phyloP scores from a whole-genome alignment of 2,797 vertebrate genomes.

The Champsocephalus esox region DNA sequence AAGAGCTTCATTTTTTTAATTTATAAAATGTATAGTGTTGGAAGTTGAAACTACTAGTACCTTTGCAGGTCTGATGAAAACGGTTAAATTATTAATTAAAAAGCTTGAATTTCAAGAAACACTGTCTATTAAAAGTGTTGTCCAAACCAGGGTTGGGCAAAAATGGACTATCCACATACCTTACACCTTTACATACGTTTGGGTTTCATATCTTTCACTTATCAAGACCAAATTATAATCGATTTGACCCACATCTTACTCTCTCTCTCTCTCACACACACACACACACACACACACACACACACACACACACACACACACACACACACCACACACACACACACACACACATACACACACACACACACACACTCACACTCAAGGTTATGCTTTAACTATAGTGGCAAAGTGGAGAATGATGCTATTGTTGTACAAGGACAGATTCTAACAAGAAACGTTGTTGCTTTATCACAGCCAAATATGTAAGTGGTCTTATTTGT shows the following conservation, averaged over 20 bases:
- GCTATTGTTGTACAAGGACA: constrained; percentile 50
- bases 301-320: not conserved
- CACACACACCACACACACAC: not conserved
- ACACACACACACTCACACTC: constrained; percentile 1
- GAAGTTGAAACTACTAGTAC: too few relatives aligned
- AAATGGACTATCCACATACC: not conserved
- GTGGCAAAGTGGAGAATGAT: constrained; percentile 28
- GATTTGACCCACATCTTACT: constrained; percentile 10
- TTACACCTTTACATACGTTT: not conserved
- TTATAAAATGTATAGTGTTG: not conserved
- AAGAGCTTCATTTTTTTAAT: not conserved
- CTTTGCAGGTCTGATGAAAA: too few relatives aligned
- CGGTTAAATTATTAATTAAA: not conserved
- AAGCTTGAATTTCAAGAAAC: not conserved
- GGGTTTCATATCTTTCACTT: constrained; percentile 50
- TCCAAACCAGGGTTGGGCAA: too few relatives aligned
- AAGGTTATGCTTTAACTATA: not conserved
- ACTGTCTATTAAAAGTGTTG: not conserved
- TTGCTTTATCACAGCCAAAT: constrained; percentile 10
- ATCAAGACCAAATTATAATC: constrained; percentile 49
- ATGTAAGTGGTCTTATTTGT: constrained; percentile 29
- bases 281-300: constrained; percentile 9
- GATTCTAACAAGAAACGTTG: constrained; percentile 6
- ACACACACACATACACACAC: constrained; percentile 11
- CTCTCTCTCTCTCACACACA: not conserved